Evolutionary conservation across 2,113 vertebrate genomes (phyloP), one percentile per base, ranked within the genome.

Genomic region (Myrmecobius fasciatus): DNA sequence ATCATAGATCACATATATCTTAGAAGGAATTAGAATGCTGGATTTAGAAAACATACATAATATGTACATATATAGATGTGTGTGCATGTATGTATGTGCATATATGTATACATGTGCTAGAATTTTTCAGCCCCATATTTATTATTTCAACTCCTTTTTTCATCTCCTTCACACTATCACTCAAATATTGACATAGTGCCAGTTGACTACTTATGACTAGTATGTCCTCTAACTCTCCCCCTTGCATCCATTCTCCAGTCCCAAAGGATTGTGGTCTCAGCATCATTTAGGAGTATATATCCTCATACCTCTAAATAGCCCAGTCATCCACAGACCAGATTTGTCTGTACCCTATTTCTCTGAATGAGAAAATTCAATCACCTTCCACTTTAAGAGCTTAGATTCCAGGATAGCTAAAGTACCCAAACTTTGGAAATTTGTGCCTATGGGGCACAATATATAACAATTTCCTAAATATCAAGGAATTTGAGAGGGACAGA

Each of bases 181-280:
- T 46, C 53, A 51, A 52, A 67, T 46, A 89, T 36, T 31, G 52
- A 1, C 49, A 14, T 22, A 9, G 28, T 52, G 28, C 28, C 43
- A n/a, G n/a, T 8, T 90, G 53, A 91, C 53, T 25, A 10, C 2
- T 3, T 75, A 43, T 22, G 88, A 22, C 12, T 17, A 67, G 28
- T 12, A 52, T 48, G 36, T 43, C 46, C 52, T 26, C 52, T 31
- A 94, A 25, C 49, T 89, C 91, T 22, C 75, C 25, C 31, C 17
- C 52, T 22, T 22, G 10, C 43, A 31, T 0, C 0, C 10, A 20
- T 46, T 53, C 7, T 56, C 28, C 3, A 14, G 12, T 28, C 8
- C 1, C 6, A 5, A 28, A 48, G 28, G 25, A 89, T 24, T 0
- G 20, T 36, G 52, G 48, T 10, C 31, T 20, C n/a, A 28, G 60